A percentile compares a stretch with the other conserved stretches of the same genome.
phyloP scores from a whole-genome alignment of 2,113 vertebrate genomes.

The Periophthalmus modestus region DNA sequence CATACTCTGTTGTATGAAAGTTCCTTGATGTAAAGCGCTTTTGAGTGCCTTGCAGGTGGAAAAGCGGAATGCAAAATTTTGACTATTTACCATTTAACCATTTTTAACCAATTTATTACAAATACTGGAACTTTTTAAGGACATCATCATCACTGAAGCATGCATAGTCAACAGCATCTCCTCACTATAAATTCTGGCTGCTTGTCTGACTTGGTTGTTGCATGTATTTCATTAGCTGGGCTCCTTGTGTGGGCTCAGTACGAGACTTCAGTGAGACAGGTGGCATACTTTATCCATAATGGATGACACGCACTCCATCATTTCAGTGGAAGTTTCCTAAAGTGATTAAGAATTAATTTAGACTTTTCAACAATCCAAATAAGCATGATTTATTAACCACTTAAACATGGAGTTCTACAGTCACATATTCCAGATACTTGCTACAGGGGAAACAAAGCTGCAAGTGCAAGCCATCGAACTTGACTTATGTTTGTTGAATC shows the following conservation, averaged over 20 bases:
- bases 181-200: neutral
- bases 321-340: constrained; percentile 4
- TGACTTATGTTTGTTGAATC: neutral
- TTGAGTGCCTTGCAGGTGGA: too few species aligned
- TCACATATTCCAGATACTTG: neutral
- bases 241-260: neutral
- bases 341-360: constrained; percentile 9
- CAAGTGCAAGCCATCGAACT: neutral
- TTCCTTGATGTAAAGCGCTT: too few species aligned
- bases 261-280: neutral
- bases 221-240: constrained; percentile 11
- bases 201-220: constrained; percentile 1
- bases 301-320: constrained; percentile 1
- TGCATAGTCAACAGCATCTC: neutral
- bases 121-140: too few species aligned
- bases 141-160: too few species aligned
- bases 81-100: too few species aligned
- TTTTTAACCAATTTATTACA: too few species aligned
- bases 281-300: neutral
- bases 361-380: constrained; percentile 11
- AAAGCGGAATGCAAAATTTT: too few species aligned
- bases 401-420: neutral
- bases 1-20: too few species aligned
- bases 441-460: neutral
- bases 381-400: constrained; percentile 4